Conservation (phyloP, 2,113 vertebrate genomes). For the Alces alces region DNA sequence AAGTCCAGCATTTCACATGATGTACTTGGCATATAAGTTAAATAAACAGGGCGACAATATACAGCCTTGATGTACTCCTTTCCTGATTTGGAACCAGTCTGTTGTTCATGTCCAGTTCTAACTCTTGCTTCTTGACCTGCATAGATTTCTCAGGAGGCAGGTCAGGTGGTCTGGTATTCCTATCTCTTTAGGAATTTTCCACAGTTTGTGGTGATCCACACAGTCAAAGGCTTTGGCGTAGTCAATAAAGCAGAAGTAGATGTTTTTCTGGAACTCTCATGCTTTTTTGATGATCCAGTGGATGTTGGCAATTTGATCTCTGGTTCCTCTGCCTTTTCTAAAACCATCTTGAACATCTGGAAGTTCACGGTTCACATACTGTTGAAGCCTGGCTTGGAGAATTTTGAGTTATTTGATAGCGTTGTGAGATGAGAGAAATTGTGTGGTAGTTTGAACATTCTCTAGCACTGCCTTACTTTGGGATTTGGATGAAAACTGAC, state of each 20-base stretch:
- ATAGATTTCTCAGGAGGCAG: neutral
- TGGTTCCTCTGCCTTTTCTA: neutral
- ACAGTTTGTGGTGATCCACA: neutral
- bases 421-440: neutral
- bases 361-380: neutral
- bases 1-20: neutral
- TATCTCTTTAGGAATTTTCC: neutral
- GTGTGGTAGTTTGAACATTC: neutral
- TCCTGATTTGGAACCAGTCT: neutral
- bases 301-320: neutral
- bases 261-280: neutral
- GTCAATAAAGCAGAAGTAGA: neutral
- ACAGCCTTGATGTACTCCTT: neutral
- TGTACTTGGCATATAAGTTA: accelerated
- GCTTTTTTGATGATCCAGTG: neutral
- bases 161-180: neutral
- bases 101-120: neutral
- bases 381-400: neutral
- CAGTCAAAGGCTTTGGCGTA: neutral
- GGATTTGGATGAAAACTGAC: neutral
- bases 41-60: neutral
- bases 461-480: neutral
- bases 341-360: neutral
- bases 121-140: neutral
- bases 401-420: neutral